Base-by-base conservation (phyloP, 2,888 invertebrate species). In the Carterocephalus palaemon region DNA sequence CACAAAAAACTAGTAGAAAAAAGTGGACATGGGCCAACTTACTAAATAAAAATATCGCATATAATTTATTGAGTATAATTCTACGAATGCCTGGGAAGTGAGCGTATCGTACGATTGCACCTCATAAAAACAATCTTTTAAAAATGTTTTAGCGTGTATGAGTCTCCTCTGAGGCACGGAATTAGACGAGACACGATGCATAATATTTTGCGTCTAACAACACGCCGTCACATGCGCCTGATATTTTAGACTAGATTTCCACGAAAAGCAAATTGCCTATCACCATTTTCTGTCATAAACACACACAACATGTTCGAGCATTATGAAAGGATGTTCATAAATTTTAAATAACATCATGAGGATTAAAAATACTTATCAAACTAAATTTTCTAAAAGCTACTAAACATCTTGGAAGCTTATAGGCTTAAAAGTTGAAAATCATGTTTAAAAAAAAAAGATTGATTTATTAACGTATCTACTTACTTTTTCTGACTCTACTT, bases 51-150 rank as follows among this genome's bases (percentile, higher is more conserved):
- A 85, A 85, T 85, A 84, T 77, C 79, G 65, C 74, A 65, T 74
- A 75, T 82, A 83, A 85, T 80, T 85, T 83, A 83, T 85, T 75
- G 64, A 62, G 63, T 74, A 78, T 72, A 72, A 80, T 80, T 83
- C 77, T 79, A 75, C 76, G 71, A 70, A 77, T 82, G 66, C 69
- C 70, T 75, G 63, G 47, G 59, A 60, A 70, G 67, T 70, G 79
- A 77, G 71, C 63, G 60, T 70, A 60, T 66, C 70, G 60, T 71
- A 76, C 74, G 73, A 74, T 80, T 84, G 83, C 83, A 86, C 76
- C 74, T 81, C 79, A 75, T 83, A 79, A 82, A 82, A 84, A 79
- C 70, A 78, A 75, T 74, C 60, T 75, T 33, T 67, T 64, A 70
- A 74, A 73, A 77, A 74, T 74, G 65, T 74, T 76, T 75, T 57